These are phyloP conservation scores for Cryptoprocta ferox DNA, from an alignment of 2,797 vertebrate species.

Conservation along the genomic window DNA sequence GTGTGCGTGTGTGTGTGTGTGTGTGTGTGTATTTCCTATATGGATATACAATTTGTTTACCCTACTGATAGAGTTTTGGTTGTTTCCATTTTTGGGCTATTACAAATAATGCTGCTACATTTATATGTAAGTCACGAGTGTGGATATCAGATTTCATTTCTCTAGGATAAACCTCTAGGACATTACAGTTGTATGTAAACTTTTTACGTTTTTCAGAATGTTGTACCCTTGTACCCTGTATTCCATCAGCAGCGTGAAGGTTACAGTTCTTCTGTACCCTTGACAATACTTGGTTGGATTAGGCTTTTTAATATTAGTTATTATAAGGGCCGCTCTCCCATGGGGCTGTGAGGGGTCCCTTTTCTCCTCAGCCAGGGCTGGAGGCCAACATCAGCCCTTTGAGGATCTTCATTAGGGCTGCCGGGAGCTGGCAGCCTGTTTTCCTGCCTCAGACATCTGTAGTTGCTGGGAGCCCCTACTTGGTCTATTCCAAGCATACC, in stretches of 20 bases:
- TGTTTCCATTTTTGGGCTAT: neutral
- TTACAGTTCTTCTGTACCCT: neutral
- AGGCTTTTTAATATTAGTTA: neutral
- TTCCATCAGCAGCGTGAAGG: neutral
- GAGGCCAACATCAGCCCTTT: slow-evolving; percentile 89
- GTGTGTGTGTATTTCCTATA: neutral
- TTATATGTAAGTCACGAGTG: neutral
- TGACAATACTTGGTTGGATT: neutral
- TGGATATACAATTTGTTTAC: neutral
- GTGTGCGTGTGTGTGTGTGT: neutral
- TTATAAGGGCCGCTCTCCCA: neutral
- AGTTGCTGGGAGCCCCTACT: neutral
- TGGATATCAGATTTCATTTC: neutral
- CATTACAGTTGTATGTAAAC: neutral
- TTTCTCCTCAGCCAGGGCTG: slow-evolving; percentile 83
- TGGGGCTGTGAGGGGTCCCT: neutral
- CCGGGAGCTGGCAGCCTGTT: slow-evolving; percentile 87
- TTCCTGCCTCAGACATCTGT: slow-evolving; percentile 92
- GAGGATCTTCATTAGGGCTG: slow-evolving; percentile 88
- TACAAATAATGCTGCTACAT: neutral
- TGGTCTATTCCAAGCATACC: neutral
- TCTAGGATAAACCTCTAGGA: neutral
- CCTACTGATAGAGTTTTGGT: neutral
- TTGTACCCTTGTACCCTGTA: neutral
- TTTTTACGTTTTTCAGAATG: neutral